Percentiles rank a stretch among this genome's conserved stretches.
phyloP scores from a whole-genome alignment of 2,888 invertebrate genomes.

The Callimorpha dominula region DNA sequence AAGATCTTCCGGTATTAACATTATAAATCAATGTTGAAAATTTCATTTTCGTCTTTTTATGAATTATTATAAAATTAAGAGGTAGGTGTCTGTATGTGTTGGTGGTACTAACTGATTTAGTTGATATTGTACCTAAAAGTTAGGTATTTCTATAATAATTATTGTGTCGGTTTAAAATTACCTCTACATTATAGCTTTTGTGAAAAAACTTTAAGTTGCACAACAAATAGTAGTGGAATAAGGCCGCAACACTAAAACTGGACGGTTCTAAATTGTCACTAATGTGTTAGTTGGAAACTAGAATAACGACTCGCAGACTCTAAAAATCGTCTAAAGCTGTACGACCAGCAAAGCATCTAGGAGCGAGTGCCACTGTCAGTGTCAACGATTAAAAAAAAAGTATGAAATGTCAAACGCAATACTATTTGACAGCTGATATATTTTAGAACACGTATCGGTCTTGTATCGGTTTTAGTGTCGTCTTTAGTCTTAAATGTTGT shows the following conservation, averaged over 20 bases:
- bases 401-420: conserved; percentile 38
- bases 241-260: conserved; percentile 69
- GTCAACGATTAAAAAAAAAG: conserved; percentile 29
- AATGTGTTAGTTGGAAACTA: conserved; percentile 22
- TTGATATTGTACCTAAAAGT: conserved; percentile 81
- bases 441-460: conserved; percentile 51
- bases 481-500: conserved; percentile 82
- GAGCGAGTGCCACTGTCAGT: conserved; percentile 4
- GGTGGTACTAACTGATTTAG: conserved; percentile 83
- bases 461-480: conserved; percentile 70
- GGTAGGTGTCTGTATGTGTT: conserved; percentile 83
- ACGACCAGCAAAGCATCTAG: not conserved
- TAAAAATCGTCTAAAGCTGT: not conserved
- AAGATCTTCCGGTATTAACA: conserved; percentile 82
- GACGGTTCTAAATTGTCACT: conserved; percentile 34
- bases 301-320: conserved; percentile 14
- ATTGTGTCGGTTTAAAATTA: conserved; percentile 85
- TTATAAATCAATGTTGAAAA: conserved; percentile 75
- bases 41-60: conserved; percentile 84
- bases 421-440: conserved; percentile 42
- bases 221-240: conserved; percentile 82
- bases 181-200: conserved; percentile 83
- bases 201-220: conserved; percentile 82
- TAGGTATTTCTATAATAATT: conserved; percentile 85
- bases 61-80: conserved; percentile 83